Evolutionary conservation across 92 coral and sea anemone genomes (phyloP).

Genomic region (Montipora capitata): DNA sequence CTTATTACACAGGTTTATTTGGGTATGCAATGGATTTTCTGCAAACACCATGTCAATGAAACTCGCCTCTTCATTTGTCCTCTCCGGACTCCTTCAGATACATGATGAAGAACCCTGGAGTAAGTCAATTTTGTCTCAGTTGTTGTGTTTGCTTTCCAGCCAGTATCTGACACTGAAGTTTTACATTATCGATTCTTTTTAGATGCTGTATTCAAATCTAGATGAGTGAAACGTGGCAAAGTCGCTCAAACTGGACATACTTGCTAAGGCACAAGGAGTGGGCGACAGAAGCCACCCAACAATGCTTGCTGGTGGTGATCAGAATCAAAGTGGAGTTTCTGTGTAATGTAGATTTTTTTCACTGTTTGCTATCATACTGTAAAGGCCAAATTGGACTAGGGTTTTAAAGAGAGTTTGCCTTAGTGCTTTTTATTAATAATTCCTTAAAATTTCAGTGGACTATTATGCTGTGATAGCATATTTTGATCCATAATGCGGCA

Average conservation of each 20-base stretch:
- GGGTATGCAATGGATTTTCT: neutral
- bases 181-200: neutral
- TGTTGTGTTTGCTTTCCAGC: neutral
- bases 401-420: too few relatives aligned
- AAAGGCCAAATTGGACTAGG: too few relatives aligned
- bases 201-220: conserved; percentile 32
- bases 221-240: conserved; percentile 59
- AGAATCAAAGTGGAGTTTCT: conserved; percentile 50
- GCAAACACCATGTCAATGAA: neutral
- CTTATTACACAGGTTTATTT: neutral
- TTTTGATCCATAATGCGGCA: too few relatives aligned
- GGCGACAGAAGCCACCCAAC: conserved; percentile 43
- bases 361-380: too few relatives aligned
- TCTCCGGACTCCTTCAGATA: neutral
- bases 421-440: too few relatives aligned
- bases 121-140: neutral
- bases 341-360: conserved; percentile 38
- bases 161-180: neutral
- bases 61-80: neutral
- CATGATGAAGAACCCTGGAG: conserved; percentile 10
- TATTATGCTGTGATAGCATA: too few relatives aligned
- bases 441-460: too few relatives aligned
- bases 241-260: conserved; percentile 56
- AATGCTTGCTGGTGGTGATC: conserved; percentile 72
- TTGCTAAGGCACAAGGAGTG: conserved; percentile 64